These are phyloP conservation scores for Hypothenemus hampei DNA, from an alignment of 1,140 invertebrate species.

Conservation along the genomic window DNA sequence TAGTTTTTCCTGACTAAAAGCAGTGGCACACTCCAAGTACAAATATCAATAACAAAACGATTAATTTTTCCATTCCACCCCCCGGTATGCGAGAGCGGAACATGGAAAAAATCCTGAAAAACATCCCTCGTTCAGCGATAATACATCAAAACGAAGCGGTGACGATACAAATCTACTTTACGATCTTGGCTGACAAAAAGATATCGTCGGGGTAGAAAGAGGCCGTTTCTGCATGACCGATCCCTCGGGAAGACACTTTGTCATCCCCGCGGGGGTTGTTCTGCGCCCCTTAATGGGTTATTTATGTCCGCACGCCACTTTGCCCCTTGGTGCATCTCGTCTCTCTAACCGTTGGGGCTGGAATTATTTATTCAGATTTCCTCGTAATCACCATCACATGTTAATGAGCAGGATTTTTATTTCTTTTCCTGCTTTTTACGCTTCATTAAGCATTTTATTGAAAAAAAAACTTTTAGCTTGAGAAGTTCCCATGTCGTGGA, in stretches of 20 bases:
- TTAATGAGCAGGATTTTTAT: not conserved
- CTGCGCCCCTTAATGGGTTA: slow-evolving; percentile 34
- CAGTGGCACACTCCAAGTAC: too few species aligned
- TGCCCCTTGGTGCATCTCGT: slow-evolving; percentile 4
- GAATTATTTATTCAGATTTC: slow-evolving; percentile 1
- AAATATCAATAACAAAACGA: too few species aligned
- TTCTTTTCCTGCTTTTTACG: too few species aligned
- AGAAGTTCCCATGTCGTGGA: too few species aligned
- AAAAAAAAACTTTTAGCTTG: too few species aligned
- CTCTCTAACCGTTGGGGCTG: slow-evolving; percentile 21
- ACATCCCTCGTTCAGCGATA: too few species aligned
- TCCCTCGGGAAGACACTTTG: slow-evolving; percentile 33
- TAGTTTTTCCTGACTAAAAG: too few species aligned
- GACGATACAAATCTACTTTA: slow-evolving; percentile 29
- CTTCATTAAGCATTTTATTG: too few species aligned
- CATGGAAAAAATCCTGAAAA: too few species aligned
- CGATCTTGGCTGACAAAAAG: slow-evolving; percentile 32
- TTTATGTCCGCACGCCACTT: slow-evolving; percentile 31
- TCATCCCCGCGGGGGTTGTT: slow-evolving; percentile 27
- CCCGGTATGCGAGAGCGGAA: too few species aligned
- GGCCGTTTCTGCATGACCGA: slow-evolving; percentile 32
- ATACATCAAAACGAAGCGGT: slow-evolving; percentile 4
- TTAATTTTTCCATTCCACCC: too few species aligned
- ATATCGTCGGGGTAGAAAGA: slow-evolving; percentile 28
- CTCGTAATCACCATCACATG: too few species aligned